Percentiles rank a stretch among this genome's conserved stretches.
Conservation (phyloP, 2,888 invertebrate species). For the Venustoraphidia nigricollis region DNA sequence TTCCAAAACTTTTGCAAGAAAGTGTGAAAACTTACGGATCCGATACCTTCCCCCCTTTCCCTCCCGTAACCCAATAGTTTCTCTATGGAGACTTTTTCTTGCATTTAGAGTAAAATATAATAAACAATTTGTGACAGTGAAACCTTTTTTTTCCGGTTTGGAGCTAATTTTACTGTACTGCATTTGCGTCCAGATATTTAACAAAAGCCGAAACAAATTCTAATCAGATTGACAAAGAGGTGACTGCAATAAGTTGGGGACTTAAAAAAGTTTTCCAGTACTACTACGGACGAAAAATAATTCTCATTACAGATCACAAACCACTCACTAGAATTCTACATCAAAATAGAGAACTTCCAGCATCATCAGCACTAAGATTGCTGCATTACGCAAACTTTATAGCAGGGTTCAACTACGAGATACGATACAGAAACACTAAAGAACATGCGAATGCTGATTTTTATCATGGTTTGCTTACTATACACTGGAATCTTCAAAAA, state of each 20-base stretch:
- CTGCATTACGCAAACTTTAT: slow-evolving; percentile 14
- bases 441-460: neutral
- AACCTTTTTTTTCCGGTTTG: no score
- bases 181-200: slow-evolving; percentile 20
- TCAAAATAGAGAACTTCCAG: slow-evolving; percentile 14
- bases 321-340: slow-evolving; percentile 19
- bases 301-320: slow-evolving; percentile 20
- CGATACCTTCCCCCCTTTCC: no score
- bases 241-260: slow-evolving; percentile 18
- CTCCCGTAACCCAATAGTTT: no score
- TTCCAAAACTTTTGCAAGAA: no score
- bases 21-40: no score
- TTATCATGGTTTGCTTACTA: slow-evolving; percentile 8
- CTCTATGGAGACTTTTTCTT: no score
- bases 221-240: slow-evolving; percentile 24
- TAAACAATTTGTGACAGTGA: no score
- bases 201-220: slow-evolving; percentile 19
- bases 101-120: no score
- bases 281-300: slow-evolving; percentile 20
- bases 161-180: no score
- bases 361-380: slow-evolving; percentile 12
- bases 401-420: slow-evolving; percentile 14
- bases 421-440: slow-evolving; percentile 10
- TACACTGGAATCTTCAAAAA: no score
- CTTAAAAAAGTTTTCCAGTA: slow-evolving; percentile 22